These are phyloP conservation scores for Ceratosolen solmsi DNA, from an alignment of 1,140 invertebrate species.

Conservation along the genomic window DNA sequence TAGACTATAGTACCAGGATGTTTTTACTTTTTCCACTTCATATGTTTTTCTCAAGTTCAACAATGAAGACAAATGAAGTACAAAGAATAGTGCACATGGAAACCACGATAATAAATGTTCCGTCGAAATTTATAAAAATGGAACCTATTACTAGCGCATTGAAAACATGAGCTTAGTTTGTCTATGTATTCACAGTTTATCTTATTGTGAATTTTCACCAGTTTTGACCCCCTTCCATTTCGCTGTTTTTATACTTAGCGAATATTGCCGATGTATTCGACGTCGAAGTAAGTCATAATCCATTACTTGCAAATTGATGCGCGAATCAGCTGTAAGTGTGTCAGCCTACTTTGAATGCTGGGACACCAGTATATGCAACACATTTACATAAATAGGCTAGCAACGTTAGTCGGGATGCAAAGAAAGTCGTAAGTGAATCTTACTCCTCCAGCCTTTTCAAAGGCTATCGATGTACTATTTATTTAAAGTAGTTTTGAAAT, in stretches of 20 bases:
- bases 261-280: too few relatives aligned
- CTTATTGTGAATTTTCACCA: too few relatives aligned
- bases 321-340: background rate
- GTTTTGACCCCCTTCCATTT: too few relatives aligned
- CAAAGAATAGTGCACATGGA: too few relatives aligned
- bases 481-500: too few relatives aligned
- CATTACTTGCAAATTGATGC: background rate
- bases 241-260: too few relatives aligned
- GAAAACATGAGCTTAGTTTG: background rate
- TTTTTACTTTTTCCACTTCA: too few relatives aligned
- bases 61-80: too few relatives aligned
- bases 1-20: too few relatives aligned
- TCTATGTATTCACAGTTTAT: background rate
- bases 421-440: background rate
- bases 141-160: slow-evolving; percentile 39
- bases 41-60: too few relatives aligned
- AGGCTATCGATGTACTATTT: background rate
- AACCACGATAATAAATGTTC: slow-evolving; percentile 58
- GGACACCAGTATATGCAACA: background rate
- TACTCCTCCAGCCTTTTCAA: background rate
- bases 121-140: slow-evolving; percentile 48
- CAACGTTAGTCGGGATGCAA: background rate
- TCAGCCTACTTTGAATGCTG: background rate
- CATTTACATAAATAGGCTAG: background rate
- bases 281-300: background rate